A percentile compares a stretch with the other conserved stretches of the same genome.
These are phyloP conservation scores for Gryllus longicercus DNA, from an alignment of 2,888 invertebrate species.

Conservation along the genomic window DNA sequence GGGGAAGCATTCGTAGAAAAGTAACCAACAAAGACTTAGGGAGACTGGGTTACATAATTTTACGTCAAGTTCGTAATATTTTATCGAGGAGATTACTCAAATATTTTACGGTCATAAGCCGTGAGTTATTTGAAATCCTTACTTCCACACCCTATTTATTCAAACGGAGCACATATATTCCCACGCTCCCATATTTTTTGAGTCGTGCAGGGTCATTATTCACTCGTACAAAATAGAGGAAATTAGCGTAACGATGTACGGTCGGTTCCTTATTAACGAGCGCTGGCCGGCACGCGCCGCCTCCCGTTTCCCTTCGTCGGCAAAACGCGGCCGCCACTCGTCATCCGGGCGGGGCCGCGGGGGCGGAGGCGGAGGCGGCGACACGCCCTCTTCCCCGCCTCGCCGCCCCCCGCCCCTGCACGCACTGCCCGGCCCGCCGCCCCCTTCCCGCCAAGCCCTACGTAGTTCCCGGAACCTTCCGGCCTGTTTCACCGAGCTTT, in stretches of 20 bases:
- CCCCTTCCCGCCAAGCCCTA: too few relatives aligned
- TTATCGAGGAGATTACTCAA: too few relatives aligned
- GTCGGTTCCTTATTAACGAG: constrained; percentile 5
- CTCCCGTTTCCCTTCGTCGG: too few relatives aligned
- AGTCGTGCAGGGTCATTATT: background rate
- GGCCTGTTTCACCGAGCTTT: too few relatives aligned
- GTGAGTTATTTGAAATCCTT: background rate
- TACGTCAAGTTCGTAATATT: too few relatives aligned
- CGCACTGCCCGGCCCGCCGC: too few relatives aligned
- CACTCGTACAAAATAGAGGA: background rate
- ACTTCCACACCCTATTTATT: background rate
- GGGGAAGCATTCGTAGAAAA: too few relatives aligned
- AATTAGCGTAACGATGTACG: background rate
- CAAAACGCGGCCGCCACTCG: background rate
- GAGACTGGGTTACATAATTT: too few relatives aligned
- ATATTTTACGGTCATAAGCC: background rate
- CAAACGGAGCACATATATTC: constrained; percentile 17
- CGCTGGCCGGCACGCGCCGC: background rate
- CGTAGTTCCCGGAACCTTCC: too few relatives aligned
- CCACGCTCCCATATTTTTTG: background rate
- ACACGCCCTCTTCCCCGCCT: too few relatives aligned
- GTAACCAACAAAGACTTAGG: too few relatives aligned
- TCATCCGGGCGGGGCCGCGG: background rate
- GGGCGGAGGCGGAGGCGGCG: background rate
- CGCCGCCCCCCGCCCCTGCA: too few relatives aligned